Base-by-base conservation (phyloP, 2,797 vertebrate species). In the Sebastes reedi region DNA sequence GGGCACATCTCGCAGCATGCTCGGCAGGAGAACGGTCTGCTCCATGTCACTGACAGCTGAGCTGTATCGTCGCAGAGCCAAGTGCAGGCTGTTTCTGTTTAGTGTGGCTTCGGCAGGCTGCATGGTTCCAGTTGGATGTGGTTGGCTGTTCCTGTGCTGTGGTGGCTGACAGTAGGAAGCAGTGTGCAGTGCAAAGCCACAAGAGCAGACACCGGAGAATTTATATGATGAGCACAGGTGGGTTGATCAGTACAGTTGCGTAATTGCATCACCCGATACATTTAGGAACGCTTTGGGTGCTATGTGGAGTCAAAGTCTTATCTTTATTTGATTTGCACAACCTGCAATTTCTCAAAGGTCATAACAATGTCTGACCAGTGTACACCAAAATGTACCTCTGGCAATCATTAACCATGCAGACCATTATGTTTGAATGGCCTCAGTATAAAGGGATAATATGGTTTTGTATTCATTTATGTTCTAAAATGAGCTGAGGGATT, bases 21-120 rank as follows among this genome's bases (percentile, higher is more conserved):
- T 98, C 16, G 98, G 97, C 73, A 99, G 94, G 91, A 98, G 96
- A 34, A 98, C 79, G 22, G 97, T 96, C 82, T 96, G 95, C 89
- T 98, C 97, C 98, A 99, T 98, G 91, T 96, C 91, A 0, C 81
- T 91, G 2, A 97, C 95, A 0, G 91, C 94, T 0, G 95, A 92
- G 20, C 93, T 95, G 94, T 97, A 99, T 67, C 87, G 86, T 69
- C 93, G 95, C 93, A 97, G 92, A 30, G 95, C 81, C 3, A 89
- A 55, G 67, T 91, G 77, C 34, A 97, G 92, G 91, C 93, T 95
- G 91, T 85, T 96, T 25, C 75, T 93, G 87, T 87, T 94, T 27
- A 94, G 88, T 68, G 52, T 91, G 74, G 80, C 71, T 1, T 95
- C 92, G 30, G 89, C 79, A 36, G 79, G 88, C 92, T 97, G 95